Evolutionary conservation across 2,888 invertebrate species (phyloP).

Genomic region (Elysia crispata): DNA sequence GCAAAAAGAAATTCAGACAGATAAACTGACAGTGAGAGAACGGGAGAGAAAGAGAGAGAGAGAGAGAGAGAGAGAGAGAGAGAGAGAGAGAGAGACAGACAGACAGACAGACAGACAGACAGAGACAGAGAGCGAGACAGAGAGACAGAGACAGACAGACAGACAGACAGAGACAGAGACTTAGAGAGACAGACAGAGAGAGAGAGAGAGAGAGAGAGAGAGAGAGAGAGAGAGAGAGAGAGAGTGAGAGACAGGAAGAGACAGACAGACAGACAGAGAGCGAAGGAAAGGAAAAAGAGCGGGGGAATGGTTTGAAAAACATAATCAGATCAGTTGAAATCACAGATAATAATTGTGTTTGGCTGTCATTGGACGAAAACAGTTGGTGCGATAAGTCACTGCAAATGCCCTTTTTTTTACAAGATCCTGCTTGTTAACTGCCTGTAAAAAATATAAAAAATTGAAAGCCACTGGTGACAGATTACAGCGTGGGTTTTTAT

Average conservation of each 20-base stretch:
- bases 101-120: background rate
- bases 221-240: slow-evolving; percentile 34
- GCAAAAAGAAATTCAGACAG: too few relatives aligned
- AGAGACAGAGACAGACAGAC: slow-evolving; percentile 31
- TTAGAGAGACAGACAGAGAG: slow-evolving; percentile 31
- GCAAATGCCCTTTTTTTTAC: too few relatives aligned
- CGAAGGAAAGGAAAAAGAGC: too few relatives aligned
- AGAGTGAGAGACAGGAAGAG: slow-evolving; percentile 13
- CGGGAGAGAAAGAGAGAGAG: slow-evolving; percentile 14
- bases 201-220: slow-evolving; percentile 31
- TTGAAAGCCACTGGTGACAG: too few relatives aligned
- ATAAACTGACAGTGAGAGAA: slow-evolving; percentile 12
- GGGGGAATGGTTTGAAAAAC: too few relatives aligned
- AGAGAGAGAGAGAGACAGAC: background rate
- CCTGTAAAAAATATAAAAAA: too few relatives aligned
- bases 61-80: slow-evolving; percentile 29
- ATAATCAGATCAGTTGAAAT: too few relatives aligned
- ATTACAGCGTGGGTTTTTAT: too few relatives aligned
- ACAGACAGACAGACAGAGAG: background rate
- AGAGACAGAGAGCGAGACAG: background rate
- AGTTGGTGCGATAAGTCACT: too few relatives aligned
- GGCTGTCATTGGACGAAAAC: too few relatives aligned
- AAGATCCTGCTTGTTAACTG: too few relatives aligned
- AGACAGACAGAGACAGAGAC: slow-evolving; percentile 35
- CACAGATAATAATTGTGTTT: too few relatives aligned